Evolutionary conservation across 2,797 vertebrate genomes (phyloP).

Genomic region (Danio kyathit): DNA sequence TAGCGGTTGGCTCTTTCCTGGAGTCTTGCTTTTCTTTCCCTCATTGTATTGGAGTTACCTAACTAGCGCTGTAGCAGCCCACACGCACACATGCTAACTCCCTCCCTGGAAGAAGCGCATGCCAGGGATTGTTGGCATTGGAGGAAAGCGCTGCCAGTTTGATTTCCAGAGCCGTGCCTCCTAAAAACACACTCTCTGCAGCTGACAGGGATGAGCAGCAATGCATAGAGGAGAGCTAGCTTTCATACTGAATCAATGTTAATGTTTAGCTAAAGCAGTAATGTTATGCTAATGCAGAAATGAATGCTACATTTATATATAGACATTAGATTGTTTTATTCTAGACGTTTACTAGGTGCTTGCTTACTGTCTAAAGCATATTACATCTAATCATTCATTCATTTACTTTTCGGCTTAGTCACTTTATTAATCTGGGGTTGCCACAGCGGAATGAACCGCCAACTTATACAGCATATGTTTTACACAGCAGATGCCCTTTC

Average conservation of each 20-base stretch:
- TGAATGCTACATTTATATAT: neutral
- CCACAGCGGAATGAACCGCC: too few species aligned
- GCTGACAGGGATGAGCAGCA: slow-evolving; percentile 34
- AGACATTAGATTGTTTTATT: neutral
- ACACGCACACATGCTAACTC: slow-evolving; percentile 61
- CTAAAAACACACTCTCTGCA: slow-evolving; percentile 36
- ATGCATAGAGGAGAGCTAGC: neutral
- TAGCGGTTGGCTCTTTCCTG: slow-evolving; percentile 29
- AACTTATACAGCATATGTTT: too few species aligned
- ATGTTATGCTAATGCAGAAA: neutral
- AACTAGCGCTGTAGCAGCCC: slow-evolving; percentile 67
- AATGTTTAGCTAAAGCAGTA: neutral
- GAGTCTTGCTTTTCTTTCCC: slow-evolving; percentile 43
- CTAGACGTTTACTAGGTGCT: neutral
- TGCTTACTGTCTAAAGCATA: neutral
- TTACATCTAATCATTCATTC: too few species aligned
- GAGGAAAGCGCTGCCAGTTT: slow-evolving; percentile 58
- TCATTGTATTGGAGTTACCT: slow-evolving; percentile 66
- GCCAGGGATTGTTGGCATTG: slow-evolving; percentile 57
- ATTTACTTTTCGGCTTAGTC: too few species aligned
- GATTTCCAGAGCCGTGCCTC: slow-evolving; percentile 42
- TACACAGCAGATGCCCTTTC: too few species aligned
- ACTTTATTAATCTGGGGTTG: too few species aligned
- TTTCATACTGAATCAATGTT: neutral
- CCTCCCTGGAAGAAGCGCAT: slow-evolving; percentile 48